Base-by-base conservation (phyloP, 2,888 invertebrate genomes). In the Zootermopsis nevadensis region DNA sequence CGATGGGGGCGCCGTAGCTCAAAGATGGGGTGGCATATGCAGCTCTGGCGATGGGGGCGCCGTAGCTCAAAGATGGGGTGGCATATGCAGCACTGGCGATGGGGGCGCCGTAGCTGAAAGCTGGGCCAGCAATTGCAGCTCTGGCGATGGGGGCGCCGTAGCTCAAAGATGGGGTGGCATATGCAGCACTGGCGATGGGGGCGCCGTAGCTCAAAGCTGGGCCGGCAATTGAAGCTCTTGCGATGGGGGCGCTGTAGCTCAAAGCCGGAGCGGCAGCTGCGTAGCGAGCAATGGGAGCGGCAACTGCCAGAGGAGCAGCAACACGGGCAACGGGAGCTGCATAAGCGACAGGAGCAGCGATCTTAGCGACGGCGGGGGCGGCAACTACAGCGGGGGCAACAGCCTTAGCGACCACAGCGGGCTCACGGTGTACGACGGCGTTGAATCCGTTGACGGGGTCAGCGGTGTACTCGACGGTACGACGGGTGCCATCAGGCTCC, bases 91-190 rank as follows among this genome's bases (percentile, higher is more conserved):
- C 74, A 8, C 53, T 12, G 2, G 82, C 79, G 15, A 38, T 31
- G 19, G 82, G 48, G 42, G 79, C 80, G 81, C 74, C 76, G 69
- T 80, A 72, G n/a, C 67, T 72, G 33, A 31, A 2, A 31, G 77
- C 77, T 10, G 82, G 67, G 66, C 69, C 69, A 33, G 80, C 72
- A 38, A 69, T 30, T 77, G 84, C 83, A 31, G 74, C 48, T 53
- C 81, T 80, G 30, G 83, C 81, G 77, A 84, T 80, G 27, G 81
- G 76, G 53, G 84, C 80, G 48, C 81, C 77, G 82, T 48, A 38
- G 48, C 87, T 87, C 35, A 86, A 86, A 55, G 85, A 84, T 79
- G 87, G 86, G 31, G 87, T 86, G 69, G 86, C 86, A 53, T 33
- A 72, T 67, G 84, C 66, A 66, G 82, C 55, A n/a, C 60, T n/a